Evolutionary conservation across 2,888 invertebrate species (phyloP).

Genomic region (Achlya flavicornis): DNA sequence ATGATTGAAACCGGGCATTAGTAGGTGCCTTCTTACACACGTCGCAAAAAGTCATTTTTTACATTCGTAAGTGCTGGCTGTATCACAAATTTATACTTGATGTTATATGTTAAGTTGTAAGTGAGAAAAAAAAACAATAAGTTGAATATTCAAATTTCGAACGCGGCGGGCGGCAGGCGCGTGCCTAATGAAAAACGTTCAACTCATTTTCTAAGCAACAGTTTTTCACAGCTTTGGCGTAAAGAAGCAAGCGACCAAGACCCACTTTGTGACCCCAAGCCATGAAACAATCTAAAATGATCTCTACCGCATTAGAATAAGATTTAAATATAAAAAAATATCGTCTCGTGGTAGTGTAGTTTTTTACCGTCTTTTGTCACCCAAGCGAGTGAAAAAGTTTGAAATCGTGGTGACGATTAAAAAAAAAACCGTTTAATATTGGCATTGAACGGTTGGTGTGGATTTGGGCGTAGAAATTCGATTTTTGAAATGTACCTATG

Average conservation of each 20-base stretch:
- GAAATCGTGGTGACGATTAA: constrained; percentile 72
- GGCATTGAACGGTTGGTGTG: constrained; percentile 71
- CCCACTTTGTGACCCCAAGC: constrained; percentile 52
- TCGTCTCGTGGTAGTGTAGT: constrained; percentile 36
- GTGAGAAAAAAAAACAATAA: background rate
- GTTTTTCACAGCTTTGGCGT: constrained; percentile 63
- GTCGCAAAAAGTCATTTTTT: no score
- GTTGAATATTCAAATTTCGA: constrained; percentile 51
- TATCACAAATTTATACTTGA: background rate
- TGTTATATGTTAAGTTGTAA: constrained; percentile 26
- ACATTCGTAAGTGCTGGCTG: no score
- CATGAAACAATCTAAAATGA: constrained; percentile 39
- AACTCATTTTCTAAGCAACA: constrained; percentile 52
- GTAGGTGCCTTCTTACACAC: no score
- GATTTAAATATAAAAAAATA: constrained; percentile 29
- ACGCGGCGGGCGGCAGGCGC: constrained; percentile 61
- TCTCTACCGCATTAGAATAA: constrained; percentile 45
- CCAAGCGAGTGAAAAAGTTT: constrained; percentile 72
- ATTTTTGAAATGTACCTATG: constrained; percentile 42
- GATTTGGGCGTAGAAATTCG: constrained; percentile 72
- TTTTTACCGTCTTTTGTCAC: constrained; percentile 74
- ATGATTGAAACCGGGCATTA: no score
- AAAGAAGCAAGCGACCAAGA: constrained; percentile 71
- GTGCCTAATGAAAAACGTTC: constrained; percentile 62
- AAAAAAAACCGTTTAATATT: constrained; percentile 76